Evolutionary conservation across 2,888 invertebrate genomes (phyloP).

Genomic region (Pelosia muscerda): DNA sequence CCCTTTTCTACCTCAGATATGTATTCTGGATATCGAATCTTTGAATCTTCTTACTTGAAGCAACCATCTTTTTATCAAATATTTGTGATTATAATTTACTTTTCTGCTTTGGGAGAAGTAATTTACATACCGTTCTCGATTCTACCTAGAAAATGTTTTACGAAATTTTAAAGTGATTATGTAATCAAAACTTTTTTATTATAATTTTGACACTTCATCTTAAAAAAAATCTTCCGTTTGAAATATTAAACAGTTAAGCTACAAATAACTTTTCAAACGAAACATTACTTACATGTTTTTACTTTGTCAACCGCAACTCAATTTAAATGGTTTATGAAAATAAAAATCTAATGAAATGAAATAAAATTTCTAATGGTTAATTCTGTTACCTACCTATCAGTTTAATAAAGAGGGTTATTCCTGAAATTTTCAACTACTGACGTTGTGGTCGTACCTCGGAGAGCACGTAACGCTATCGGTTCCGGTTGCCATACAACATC

Average conservation of each 20-base stretch:
- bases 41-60: neutral
- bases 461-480: too few species aligned
- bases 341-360: too few species aligned
- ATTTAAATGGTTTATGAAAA: too few species aligned
- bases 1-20: neutral
- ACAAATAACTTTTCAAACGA: slow-evolving; percentile 17
- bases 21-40: too few species aligned
- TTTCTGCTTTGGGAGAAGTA: neutral
- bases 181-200: slow-evolving; percentile 6
- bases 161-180: neutral
- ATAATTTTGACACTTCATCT: neutral
- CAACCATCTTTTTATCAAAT: neutral
- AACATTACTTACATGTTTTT: slow-evolving; percentile 8
- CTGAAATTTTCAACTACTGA: too few species aligned
- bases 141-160: neutral
- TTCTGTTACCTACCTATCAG: too few species aligned
- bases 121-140: neutral
- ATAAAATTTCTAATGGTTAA: too few species aligned
- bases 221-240: neutral
- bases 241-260: slow-evolving; percentile 4
- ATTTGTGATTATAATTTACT: neutral
- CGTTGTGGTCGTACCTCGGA: too few species aligned
- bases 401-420: too few species aligned
- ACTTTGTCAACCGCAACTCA: too few species aligned
- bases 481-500: too few species aligned